Conservation (phyloP, 2,888 invertebrate genomes). For the Pegoplata infirma region DNA sequence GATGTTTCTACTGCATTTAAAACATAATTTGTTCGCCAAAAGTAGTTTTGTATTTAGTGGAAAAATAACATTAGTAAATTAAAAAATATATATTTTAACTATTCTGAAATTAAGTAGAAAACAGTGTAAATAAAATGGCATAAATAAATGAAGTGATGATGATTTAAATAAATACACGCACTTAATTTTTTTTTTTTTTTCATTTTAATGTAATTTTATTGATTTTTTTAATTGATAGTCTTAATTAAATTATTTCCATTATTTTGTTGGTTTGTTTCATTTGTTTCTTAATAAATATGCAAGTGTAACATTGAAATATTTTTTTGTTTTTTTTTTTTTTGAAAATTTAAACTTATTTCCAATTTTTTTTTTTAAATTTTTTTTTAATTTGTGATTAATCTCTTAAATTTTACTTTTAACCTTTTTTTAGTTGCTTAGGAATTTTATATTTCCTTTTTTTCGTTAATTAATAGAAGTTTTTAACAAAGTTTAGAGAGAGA, state of each 20-base stretch:
- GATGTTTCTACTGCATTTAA: too few species aligned
- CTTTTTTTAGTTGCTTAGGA: conserved; percentile 52
- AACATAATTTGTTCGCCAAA: too few species aligned
- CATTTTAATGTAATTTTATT: conserved; percentile 48
- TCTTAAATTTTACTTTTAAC: conserved; percentile 54
- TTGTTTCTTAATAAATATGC: conserved; percentile 54
- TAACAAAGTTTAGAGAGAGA: conserved; percentile 22
- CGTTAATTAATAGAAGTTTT: conserved; percentile 10
- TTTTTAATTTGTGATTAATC: conserved; percentile 32
- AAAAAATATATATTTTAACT: too few species aligned
- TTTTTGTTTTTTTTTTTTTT: conserved; percentile 31
- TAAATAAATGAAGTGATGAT: conserved; percentile 8
- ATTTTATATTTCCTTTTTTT: conserved; percentile 9
- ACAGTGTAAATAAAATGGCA: too few species aligned
- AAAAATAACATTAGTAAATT: too few species aligned
- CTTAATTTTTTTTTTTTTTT: conserved; percentile 24
- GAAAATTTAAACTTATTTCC: not conserved
- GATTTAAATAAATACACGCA: conserved; percentile 51
- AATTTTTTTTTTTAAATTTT: conserved; percentile 15
- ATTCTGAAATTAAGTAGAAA: too few species aligned
- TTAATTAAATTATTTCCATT: conserved; percentile 46
- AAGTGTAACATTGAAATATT: conserved; percentile 60
- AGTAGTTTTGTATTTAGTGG: too few species aligned
- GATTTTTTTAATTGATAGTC: conserved; percentile 49
- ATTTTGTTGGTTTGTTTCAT: conserved; percentile 27